Evolutionary conservation across 2,797 vertebrate species (phyloP), one percentile per base, ranked within the genome.

Genomic region (Syngnathus rostellatus): DNA sequence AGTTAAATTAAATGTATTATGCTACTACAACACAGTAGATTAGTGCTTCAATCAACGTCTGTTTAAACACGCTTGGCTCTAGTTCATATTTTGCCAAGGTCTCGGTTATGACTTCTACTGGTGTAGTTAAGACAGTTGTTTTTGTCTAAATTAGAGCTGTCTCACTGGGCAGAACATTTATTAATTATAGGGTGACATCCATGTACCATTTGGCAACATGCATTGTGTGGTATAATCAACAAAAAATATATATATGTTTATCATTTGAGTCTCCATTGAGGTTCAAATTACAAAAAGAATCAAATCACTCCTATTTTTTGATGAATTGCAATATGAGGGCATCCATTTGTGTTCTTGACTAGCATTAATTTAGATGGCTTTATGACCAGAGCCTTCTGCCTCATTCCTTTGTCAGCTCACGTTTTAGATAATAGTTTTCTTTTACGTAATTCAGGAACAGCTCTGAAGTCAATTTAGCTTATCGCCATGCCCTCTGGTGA

Each of bases 401-500:
- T 8, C 55, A 14, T 37, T 58, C 16, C 25, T 58, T 58, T 58
- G 5, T 58, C 31, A 58, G 25, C 31, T 16, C 43, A 45, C 43
- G 43, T 14, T 45, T 17, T 38, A 31, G 12, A 14, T 58, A 38
- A 31, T 58, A 31, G 25, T 38, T 59, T 59, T 59, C 10, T 31
- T 31, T 31, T 31, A 37, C 65, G 68, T 60, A 54, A 54, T 54
- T 54, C 21, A 54, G 53, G 21, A 54, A 25, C 10, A 54, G 11
- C 53, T 54, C 53, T 25, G 53, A 69, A 83, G 73, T 73, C 37
- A 72, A 80, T 77, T 72, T 61, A 69, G 68, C 73, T 81, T 81
- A 81, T 85, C 73, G 3, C 67, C 43, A 0, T 77, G 81, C 75
- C 76, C 80, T 77, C 72, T 45, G 64, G 77, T 80, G 83, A 75